phyloP scores from a whole-genome alignment of 2,888 invertebrate species.

The Scotopteryx bipunctaria region DNA sequence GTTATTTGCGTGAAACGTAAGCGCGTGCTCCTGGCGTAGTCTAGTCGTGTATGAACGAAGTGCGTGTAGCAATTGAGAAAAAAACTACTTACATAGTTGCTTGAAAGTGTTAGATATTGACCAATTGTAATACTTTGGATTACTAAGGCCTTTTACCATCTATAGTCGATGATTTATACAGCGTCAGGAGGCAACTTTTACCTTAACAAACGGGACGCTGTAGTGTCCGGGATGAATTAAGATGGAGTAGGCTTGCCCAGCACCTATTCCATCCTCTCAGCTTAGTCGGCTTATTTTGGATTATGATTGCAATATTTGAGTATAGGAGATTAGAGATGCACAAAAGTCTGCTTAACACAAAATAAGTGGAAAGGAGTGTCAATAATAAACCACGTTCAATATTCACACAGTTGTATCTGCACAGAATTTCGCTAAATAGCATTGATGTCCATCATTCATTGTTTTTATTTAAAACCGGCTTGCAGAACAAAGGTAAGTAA shows the following conservation, averaged over 20 bases:
- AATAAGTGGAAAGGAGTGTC: neutral
- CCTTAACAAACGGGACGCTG: no score
- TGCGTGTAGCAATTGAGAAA: slow-evolving; percentile 39
- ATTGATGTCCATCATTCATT: slow-evolving; percentile 1
- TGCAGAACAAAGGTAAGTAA: slow-evolving; percentile 50
- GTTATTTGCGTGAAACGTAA: slow-evolving; percentile 74
- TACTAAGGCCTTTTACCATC: no score
- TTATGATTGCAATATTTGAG: slow-evolving; percentile 4
- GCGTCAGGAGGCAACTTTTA: no score
- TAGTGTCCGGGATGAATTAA: no score
- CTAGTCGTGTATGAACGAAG: slow-evolving; percentile 37
- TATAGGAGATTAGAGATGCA: neutral
- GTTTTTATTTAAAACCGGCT: slow-evolving; percentile 8
- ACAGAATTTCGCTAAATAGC: slow-evolving; percentile 4
- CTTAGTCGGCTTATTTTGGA: neutral
- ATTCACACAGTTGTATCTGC: slow-evolving; percentile 12
- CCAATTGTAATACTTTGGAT: slow-evolving; percentile 5
- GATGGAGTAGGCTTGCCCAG: no score
- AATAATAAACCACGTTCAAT: neutral
- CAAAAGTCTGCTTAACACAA: neutral
- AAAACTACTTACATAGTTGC: slow-evolving; percentile 25
- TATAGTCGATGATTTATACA: no score
- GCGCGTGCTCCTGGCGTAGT: slow-evolving; percentile 60
- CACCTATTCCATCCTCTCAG: no score
- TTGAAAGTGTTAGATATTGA: slow-evolving; percentile 19